Evolutionary conservation across 2,888 invertebrate species (phyloP).

Genomic region (Mythimna lalbum): DNA sequence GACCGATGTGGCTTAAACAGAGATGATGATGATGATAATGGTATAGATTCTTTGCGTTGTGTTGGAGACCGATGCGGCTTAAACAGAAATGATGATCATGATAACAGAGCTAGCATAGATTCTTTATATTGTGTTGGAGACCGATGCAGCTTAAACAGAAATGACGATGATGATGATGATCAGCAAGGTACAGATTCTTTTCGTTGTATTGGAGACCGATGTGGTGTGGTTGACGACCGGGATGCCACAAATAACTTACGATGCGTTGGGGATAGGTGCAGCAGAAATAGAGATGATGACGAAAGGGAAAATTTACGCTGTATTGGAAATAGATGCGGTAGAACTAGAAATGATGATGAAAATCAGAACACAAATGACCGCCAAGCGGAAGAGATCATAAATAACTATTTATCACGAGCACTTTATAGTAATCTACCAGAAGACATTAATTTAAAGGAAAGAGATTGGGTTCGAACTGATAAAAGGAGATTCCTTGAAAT

Average conservation of each 20-base stretch:
- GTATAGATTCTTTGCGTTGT: too few relatives aligned
- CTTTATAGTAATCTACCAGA: not conserved
- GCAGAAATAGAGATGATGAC: constrained; percentile 6
- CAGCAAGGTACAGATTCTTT: not conserved
- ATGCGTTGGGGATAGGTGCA: constrained; percentile 30
- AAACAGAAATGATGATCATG: not conserved
- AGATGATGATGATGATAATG: too few relatives aligned
- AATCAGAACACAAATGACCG: not conserved
- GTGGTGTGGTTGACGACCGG: too few relatives aligned
- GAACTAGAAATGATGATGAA: constrained; percentile 3
- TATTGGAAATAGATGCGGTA: constrained; percentile 24
- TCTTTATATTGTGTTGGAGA: constrained; percentile 1
- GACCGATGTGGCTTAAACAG: not conserved
- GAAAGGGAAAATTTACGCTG: constrained; percentile 14
- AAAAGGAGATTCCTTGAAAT: not conserved
- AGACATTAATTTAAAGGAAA: not conserved
- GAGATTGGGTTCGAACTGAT: not conserved
- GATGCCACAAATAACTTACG: not conserved
- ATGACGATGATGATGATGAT: not conserved
- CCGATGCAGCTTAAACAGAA: not conserved
- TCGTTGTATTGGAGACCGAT: not conserved
- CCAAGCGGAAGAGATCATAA: not conserved
- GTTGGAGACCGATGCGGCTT: too few relatives aligned
- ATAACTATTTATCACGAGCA: not conserved
- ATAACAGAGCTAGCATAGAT: not conserved